Evolutionary conservation across 2,888 invertebrate genomes (phyloP), one percentile per base, ranked within the genome.

Genomic region (Chirona hameri): DNA sequence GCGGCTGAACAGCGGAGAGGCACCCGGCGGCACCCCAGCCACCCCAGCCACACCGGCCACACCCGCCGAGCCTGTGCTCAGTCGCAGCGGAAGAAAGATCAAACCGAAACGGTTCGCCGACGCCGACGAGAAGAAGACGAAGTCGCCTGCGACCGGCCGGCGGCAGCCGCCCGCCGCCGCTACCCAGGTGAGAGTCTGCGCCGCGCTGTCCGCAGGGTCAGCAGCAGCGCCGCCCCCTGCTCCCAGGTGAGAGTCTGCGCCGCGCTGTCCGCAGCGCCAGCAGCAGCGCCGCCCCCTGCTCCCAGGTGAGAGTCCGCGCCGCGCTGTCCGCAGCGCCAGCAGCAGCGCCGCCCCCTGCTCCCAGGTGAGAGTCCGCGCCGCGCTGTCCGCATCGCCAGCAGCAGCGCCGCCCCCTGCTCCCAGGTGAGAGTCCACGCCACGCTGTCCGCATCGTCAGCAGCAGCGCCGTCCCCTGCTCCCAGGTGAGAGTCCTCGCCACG

Each of bases 81-180:
- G 93, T 87, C 90, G 93, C 83, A 93, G 93, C 86, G 93, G 93
- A 0, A 90, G 94, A 82, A 93, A 93, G 88, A 92, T 94, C 84
- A 92, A 93, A 85, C 93, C 93, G 0, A 93, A 89, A 83, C 86
- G 88, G 82, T 88, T 88, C 85, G 86, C 87, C 15, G 87, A 87
- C 84, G 87, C 87, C 48, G 86, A 87, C 21, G 81, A 31, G 21
- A 24, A 55, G 15, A 48, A 81, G 69, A 27, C 12, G 7, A 52
- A 52, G 65, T 27, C 65, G 65, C n/a, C 65, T 10, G 65, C 60
- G 60, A 9, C 60, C 31, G 31, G 72, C 72, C 72, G 31, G 31
- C 29, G 31, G 31, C 21, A 31, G 69, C 14, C 31, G 29, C 14
- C 31, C 12, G 72, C 15, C 72, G 27, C 29, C 14, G 60, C 24